Conservation (phyloP, 2,888 invertebrate genomes). For the Hedychridium roseum region DNA sequence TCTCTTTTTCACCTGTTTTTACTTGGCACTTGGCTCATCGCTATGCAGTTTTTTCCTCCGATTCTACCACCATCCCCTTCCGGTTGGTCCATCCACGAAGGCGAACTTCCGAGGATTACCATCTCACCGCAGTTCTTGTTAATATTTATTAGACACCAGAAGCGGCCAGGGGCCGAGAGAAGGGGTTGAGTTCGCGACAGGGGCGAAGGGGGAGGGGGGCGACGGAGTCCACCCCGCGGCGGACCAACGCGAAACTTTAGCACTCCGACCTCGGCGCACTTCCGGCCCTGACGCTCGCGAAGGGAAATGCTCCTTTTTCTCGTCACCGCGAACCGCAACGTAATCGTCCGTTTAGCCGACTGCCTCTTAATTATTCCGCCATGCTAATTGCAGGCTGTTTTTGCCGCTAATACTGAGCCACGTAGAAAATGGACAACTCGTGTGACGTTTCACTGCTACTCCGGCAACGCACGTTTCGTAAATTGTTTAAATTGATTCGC, state of each 20-base stretch:
- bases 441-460: too few relatives aligned
- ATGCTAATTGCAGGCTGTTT: too few relatives aligned
- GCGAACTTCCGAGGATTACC: constrained; percentile 57
- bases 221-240: too few relatives aligned
- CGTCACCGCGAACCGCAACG: constrained; percentile 4
- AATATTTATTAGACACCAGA: constrained; percentile 57
- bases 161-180: constrained; percentile 38
- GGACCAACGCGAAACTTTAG: constrained; percentile 47
- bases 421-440: too few relatives aligned
- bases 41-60: constrained; percentile 20
- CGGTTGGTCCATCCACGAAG: constrained; percentile 38
- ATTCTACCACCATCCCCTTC: constrained; percentile 23
- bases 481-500: too few relatives aligned
- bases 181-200: constrained; percentile 30
- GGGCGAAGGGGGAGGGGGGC: too few relatives aligned
- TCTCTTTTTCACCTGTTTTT: too few relatives aligned
- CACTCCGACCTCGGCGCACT: constrained; percentile 38
- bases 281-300: constrained; percentile 7
- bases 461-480: too few relatives aligned
- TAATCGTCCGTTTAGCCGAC: too few relatives aligned
- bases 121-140: constrained; percentile 55
- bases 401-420: too few relatives aligned
- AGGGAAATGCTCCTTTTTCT: constrained; percentile 5
- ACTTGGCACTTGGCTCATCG: too few relatives aligned
- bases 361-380: too few relatives aligned